Percentiles rank a stretch among this genome's conserved stretches.
phyloP scores from a whole-genome alignment of 1,140 invertebrate genomes.

The Micrasema longulum region DNA sequence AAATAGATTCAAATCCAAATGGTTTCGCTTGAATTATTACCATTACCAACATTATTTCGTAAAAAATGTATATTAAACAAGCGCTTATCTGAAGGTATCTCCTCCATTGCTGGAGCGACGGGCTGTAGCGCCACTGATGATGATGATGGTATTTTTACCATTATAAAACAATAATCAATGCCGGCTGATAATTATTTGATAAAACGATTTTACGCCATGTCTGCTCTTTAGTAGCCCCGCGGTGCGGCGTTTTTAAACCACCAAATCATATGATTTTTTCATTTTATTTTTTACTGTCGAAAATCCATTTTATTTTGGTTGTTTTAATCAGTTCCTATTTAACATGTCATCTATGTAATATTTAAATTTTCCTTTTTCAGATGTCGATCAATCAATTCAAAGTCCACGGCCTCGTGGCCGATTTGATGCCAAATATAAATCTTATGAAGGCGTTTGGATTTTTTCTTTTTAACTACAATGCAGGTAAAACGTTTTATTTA shows the following conservation, averaged over 20 bases:
- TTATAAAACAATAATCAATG: too few relatives aligned
- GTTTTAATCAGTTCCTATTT: neutral
- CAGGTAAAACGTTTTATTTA: slow-evolving; percentile 59
- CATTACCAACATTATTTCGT: too few relatives aligned
- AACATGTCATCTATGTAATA: too few relatives aligned
- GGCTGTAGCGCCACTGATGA: too few relatives aligned
- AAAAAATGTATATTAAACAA: too few relatives aligned
- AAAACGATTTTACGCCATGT: neutral
- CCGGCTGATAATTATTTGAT: too few relatives aligned
- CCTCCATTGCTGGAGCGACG: too few relatives aligned
- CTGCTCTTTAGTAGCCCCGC: neutral
- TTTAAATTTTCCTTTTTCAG: slow-evolving; percentile 58
- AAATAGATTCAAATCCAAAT: too few relatives aligned
- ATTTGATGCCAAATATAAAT: slow-evolving; percentile 84
- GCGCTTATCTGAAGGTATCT: too few relatives aligned
- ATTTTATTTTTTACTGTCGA: neutral
- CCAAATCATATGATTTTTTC: neutral
- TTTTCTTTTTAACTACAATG: slow-evolving; percentile 83
- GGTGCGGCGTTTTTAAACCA: neutral
- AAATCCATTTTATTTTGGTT: neutral
- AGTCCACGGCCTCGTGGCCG: slow-evolving; percentile 78
- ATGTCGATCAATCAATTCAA: slow-evolving; percentile 67
- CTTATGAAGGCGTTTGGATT: slow-evolving; percentile 81
- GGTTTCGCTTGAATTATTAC: too few relatives aligned
- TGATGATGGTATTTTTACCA: too few relatives aligned